phyloP scores from a whole-genome alignment of 2,888 invertebrate species.

The Macaria liturata region DNA sequence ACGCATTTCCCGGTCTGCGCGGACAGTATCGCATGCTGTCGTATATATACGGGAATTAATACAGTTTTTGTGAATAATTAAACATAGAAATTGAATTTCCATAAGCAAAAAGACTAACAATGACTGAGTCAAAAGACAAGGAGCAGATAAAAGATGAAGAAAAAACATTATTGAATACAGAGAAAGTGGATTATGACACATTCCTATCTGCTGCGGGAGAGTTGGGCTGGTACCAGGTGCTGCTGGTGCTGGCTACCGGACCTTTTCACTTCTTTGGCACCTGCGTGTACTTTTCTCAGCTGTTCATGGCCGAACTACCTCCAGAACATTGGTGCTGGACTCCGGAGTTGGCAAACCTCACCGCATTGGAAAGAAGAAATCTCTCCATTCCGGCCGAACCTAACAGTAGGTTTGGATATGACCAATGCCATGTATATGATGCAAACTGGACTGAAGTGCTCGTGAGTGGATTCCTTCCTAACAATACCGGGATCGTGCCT shows the following conservation, averaged over 20 bases:
- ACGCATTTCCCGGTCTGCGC: no score
- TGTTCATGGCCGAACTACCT: conserved; percentile 45
- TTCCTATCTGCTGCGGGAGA: conserved; percentile 46
- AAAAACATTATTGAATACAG: no score
- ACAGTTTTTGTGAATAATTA: no score
- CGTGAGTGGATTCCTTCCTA: conserved; percentile 37
- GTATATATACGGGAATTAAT: no score
- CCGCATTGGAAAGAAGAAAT: conserved; percentile 37
- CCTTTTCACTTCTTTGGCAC: conserved; percentile 47
- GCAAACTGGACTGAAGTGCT: conserved; percentile 59
- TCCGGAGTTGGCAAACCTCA: conserved; percentile 43
- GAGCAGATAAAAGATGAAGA: no score
- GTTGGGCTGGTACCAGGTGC: conserved; percentile 42
- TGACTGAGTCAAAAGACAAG: no score
- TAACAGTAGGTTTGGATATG: conserved; percentile 48
- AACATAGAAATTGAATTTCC: no score
- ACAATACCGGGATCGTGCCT: conserved; percentile 43
- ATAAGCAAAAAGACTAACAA: no score
- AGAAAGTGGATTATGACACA: conserved; percentile 40
- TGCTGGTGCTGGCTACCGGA: conserved; percentile 41
- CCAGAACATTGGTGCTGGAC: conserved; percentile 48
- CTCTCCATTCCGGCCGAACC: conserved; percentile 41
- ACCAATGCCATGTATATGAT: conserved; percentile 49
- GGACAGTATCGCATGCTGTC: no score
- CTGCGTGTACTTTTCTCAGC: conserved; percentile 41